Percentiles rank a stretch among this genome's conserved stretches.
Evolutionary conservation across 2,888 invertebrate genomes (phyloP).

Genomic region (Drosophila helvetica): DNA sequence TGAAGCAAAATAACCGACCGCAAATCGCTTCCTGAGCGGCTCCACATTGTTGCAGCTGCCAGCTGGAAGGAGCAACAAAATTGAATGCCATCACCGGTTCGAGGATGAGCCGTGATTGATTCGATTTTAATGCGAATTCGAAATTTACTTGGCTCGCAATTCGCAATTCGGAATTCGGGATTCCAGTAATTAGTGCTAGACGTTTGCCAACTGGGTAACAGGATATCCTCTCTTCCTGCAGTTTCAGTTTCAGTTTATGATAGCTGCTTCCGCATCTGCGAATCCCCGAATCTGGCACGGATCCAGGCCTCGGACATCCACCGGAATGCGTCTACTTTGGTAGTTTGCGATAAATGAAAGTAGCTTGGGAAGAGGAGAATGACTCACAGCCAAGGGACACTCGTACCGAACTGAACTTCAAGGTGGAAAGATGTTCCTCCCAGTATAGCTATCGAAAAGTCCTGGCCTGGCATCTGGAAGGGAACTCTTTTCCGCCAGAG

Average conservation of each 20-base stretch:
- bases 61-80: background rate
- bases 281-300: conserved; percentile 59
- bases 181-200: conserved; percentile 62
- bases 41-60: conserved; percentile 7
- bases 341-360: conserved; percentile 9
- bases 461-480: background rate
- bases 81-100: conserved; percentile 4
- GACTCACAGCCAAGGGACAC: background rate
- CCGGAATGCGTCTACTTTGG: conserved; percentile 4
- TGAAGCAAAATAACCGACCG: conserved; percentile 34
- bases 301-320: conserved; percentile 38
- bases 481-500: too few species aligned
- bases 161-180: conserved; percentile 32
- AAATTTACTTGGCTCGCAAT: conserved; percentile 21
- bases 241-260: conserved; percentile 61
- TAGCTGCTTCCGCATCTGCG: conserved; percentile 51
- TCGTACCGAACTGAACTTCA: background rate
- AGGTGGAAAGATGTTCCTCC: background rate
- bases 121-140: conserved; percentile 65
- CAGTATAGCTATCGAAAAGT: background rate
- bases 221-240: conserved; percentile 22
- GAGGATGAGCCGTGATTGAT: conserved; percentile 59
- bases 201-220: conserved; percentile 58
- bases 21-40: conserved; percentile 55
- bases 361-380: background rate